Percentiles rank a stretch among this genome's conserved stretches.
These are phyloP conservation scores for Geotrypetes seraphini DNA, from an alignment of 2,797 vertebrate species.

Conservation along the genomic window DNA sequence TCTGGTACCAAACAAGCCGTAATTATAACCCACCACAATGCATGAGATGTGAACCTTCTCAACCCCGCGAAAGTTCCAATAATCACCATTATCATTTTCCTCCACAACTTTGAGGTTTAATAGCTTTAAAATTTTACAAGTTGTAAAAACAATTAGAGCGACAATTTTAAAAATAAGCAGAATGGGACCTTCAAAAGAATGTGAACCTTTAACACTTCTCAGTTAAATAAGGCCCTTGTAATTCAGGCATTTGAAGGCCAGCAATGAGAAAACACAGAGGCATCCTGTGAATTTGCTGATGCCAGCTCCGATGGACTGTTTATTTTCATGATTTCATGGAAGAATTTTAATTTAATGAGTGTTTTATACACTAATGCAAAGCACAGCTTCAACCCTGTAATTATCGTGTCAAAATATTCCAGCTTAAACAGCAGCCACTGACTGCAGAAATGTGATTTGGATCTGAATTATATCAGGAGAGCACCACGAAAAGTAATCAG, in stretches of 20 bases:
- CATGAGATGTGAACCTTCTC: too few species aligned
- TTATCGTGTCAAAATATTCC: constrained; percentile 89
- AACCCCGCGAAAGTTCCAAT: constrained; percentile 28
- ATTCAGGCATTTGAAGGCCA: constrained; percentile 42
- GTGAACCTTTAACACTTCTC: constrained; percentile 79
- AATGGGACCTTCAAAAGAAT: constrained; percentile 52
- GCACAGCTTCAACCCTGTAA: constrained; percentile 73
- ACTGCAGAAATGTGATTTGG: constrained; percentile 60
- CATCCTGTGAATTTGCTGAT: constrained; percentile 74
- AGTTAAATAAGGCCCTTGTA: constrained; percentile 43
- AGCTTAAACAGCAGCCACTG: constrained; percentile 75
- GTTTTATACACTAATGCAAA: constrained; percentile 76
- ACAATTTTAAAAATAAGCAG: constrained; percentile 65
- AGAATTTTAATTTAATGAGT: constrained; percentile 97
- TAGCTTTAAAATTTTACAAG: constrained; percentile 70
- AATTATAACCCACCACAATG: too few species aligned
- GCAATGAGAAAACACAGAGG: constrained; percentile 80
- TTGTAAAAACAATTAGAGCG: constrained; percentile 67
- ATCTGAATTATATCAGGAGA: constrained; percentile 48
- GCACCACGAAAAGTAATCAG: constrained; percentile 35
- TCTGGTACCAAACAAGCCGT: too few species aligned
- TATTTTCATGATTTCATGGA: constrained; percentile 95
- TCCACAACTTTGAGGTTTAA: constrained; percentile 69
- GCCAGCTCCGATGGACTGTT: constrained; percentile 86
- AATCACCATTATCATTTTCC: constrained; percentile 44